Evolutionary conservation across 1,140 invertebrate species (phyloP), one percentile per base, ranked within the genome.

Genomic region (Helicoverpa zea): DNA sequence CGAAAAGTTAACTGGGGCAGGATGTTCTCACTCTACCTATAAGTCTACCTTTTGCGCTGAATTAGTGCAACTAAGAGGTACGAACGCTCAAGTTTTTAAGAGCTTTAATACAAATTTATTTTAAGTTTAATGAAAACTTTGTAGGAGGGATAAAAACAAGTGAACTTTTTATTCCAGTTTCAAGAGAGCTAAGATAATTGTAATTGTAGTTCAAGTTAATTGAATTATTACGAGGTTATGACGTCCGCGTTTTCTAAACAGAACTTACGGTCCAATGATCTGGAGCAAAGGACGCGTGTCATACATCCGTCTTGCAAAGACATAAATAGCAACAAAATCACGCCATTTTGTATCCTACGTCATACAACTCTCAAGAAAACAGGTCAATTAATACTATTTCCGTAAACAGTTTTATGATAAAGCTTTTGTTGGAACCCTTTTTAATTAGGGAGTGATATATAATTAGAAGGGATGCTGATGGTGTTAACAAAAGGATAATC

Each of bases 331-430:
- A 43, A 43, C 3, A 16, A 30, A 59, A 35, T 4, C 11, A 9
- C 13, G 52, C 35, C 11, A 47, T 5, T 16, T 47, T 58, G 16
- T 43, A 43, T 43, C 35, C 35, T 5, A 1, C 35, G 5, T 43
- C 35, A 49, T 59, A 58, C 7, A 59, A 79, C 5, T 47, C 70
- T 54, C 9, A 70, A 70, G 18, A n/a, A 76, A 79, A 51, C 64
- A 75, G 51, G 54, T 83, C 85, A 84, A 87, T 87, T 88, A 23
- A 23, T 23, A 87, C 75, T 85, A 84, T 85, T 84, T 81, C 75
- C 81, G 80, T 81, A 79, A 84, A 79, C 83, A 80, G 63, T 86
- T 84, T 88, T 84, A 87, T 89, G 81, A 83, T 86, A 81, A 84
- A 82, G 81, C 79, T 84, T 86, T 83, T 80, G 79, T 80, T 79